Base-by-base conservation (phyloP, 2,113 vertebrate species). In the Prochilodus magdalenae region DNA sequence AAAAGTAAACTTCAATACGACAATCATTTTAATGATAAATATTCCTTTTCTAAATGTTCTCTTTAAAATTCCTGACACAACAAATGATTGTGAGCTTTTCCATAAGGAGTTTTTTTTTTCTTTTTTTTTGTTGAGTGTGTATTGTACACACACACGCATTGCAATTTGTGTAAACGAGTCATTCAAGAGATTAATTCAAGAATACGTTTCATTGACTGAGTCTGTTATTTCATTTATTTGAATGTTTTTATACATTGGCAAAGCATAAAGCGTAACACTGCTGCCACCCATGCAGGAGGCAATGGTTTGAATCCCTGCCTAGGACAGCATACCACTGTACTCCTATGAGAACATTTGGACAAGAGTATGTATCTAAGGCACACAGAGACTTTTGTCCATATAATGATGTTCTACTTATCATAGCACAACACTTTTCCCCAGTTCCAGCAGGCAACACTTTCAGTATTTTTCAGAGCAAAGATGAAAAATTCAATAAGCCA, bases 1-100 rank as follows among this genome's bases (percentile, higher is more conserved):
- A 73, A 62, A 73, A 27, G 18, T 24, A 91, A 89, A 85, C 88
- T 75, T 75, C 24, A 75, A 24, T 75, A 67, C 71, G 84, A 86
- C 84, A 86, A 86, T 86, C 84, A 86, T 65, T 80, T 51, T 49
- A 80, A 67, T 78, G 69, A 78, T 75, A 40, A 77, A 26, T 71
- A 55, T 69, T 79, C 44, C 16, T 69, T 66, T 73, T 74, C 40
- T 14, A 57, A 79, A 82, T 79, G 40, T 33, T 33, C 77, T 71
- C 62, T 75, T 65, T 79, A 49, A 75, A 79, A 79, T 79, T 83
- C 22, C 73, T 79, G 84, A 40, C 77, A 76, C 75, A 70, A 76
- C 62, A 85, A 91, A 93, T 93, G 87, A 90, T 87, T 62, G 86
- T 86, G 84, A 88, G 88, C 84, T 92, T 88, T 79, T 81, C 67